phyloP scores from a whole-genome alignment of 2,888 invertebrate species.

The Chrysopilus asiliformis region DNA sequence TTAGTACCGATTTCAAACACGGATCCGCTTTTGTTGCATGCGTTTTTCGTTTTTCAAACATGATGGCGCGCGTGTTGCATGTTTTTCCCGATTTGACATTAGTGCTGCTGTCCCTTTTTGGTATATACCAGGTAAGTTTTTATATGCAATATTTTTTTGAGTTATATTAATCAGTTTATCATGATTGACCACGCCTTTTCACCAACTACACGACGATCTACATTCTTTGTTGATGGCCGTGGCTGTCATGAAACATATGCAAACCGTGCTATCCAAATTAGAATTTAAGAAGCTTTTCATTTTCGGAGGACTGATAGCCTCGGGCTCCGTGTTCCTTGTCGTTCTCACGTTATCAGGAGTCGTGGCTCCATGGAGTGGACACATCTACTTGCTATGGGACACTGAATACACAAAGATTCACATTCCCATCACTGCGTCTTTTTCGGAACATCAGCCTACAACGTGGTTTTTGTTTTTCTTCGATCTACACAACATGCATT shows the following conservation, averaged over 20 bases:
- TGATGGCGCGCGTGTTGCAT: too few species aligned
- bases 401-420: conserved; percentile 99
- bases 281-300: conserved; percentile 82
- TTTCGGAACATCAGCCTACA: conserved; percentile 98
- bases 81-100: too few species aligned
- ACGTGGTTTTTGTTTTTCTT: conserved; percentile 99
- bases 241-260: conserved; percentile 72
- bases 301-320: conserved; percentile 60
- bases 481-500: conserved; percentile 93
- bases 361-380: conserved; percentile 71
- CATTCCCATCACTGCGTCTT: conserved; percentile 97
- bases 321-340: conserved; percentile 63
- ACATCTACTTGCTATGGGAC: conserved; percentile 98
- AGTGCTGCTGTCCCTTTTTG: too few species aligned
- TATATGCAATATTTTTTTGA: too few species aligned
- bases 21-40: too few species aligned
- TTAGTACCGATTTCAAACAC: too few species aligned
- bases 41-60: too few species aligned
- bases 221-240: conserved; percentile 79
- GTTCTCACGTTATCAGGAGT: conserved; percentile 91
- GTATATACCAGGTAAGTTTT: too few species aligned
- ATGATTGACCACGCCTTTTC: conserved; percentile 72
- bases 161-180: too few species aligned
- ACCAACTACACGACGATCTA: conserved; percentile 96
- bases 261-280: conserved; percentile 71